Evolutionary conservation across 2,113 vertebrate species (phyloP).

Genomic region (Zootoca vivipara): DNA sequence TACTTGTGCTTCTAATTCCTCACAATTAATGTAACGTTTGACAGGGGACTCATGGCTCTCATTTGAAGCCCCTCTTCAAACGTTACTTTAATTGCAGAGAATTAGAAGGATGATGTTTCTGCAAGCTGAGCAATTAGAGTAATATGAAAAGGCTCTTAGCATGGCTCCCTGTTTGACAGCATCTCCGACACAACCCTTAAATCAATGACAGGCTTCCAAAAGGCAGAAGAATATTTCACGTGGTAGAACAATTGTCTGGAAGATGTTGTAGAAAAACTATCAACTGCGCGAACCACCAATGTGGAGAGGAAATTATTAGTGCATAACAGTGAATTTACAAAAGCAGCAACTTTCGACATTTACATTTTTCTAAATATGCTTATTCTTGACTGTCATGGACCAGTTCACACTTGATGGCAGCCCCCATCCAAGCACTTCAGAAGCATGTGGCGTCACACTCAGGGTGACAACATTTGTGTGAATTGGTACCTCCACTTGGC

Average conservation of each 20-base stretch:
- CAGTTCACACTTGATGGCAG: not conserved
- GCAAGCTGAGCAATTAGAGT: slow-evolving; percentile 7
- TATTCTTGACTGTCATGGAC: not conserved
- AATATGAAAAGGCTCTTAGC: slow-evolving; percentile 10
- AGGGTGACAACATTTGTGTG: not conserved
- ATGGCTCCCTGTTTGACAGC: slow-evolving; percentile 5
- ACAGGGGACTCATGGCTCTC: not conserved
- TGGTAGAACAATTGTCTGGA: not conserved
- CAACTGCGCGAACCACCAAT: not conserved
- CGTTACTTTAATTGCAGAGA: not conserved
- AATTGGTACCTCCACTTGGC: not conserved
- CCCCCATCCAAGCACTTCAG: not conserved
- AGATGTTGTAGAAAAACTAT: not conserved
- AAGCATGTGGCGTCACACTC: not conserved
- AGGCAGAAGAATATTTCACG: not conserved
- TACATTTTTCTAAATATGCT: not conserved
- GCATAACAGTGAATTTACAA: not conserved
- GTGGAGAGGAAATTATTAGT: not conserved
- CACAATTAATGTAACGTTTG: not conserved
- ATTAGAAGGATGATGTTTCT: not conserved
- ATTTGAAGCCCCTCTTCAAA: not conserved
- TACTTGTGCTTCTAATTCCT: not conserved
- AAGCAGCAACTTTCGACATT: not conserved
- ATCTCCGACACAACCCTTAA: not conserved
- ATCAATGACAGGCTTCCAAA: not conserved